Evolutionary conservation across 2,888 invertebrate species (phyloP), one percentile per base, ranked within the genome.

Genomic region (Hydraecia micacea): DNA sequence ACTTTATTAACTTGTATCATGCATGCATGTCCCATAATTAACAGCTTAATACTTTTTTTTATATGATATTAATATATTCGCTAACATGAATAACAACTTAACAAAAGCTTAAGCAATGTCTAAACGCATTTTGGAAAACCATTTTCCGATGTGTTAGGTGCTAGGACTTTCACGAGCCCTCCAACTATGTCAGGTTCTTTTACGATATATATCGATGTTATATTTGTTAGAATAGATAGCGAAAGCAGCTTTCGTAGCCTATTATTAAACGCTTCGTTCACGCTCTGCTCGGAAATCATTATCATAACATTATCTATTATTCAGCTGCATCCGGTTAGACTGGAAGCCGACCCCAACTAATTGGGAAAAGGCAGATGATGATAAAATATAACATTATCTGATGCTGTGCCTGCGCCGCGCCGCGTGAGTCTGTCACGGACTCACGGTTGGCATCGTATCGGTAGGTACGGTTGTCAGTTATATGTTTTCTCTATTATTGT

Each of bases 241-340:
- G 60, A 82, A 55, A 73, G 65, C 42, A 28, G n/a, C n/a, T 76
- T 42, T 36, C 1, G 9, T 62, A 13, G 28, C 28, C 13, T 73
- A n/a, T 62, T 70, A 42, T 66, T 49, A 66, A 81, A 69, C 15
- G 71, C 21, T 15, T 49, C 9, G 32, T 68, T 78, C 25, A 77
- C 55, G 60, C 42, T 73, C 25, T 28, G 28, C 32, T 83, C 25
- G 52, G 49, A 71, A 74, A 60, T 42, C 32, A 74, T 63, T 32
- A 32, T n/a, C n/a, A n/a, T 32, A 32, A 32, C 32, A 32, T 32
- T 32, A 32, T 32, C 32, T 32, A 32, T 1, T 32, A 32, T 32
- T 32, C 32, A 32, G 32, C 32, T 32, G 32, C 32, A 32, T 32
- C 2, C 32, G 32, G 32, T 32, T 32, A 32, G 32, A 32, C 32